Conservation (phyloP, 2,113 vertebrate genomes). For the Neopipo cinnamomea region DNA sequence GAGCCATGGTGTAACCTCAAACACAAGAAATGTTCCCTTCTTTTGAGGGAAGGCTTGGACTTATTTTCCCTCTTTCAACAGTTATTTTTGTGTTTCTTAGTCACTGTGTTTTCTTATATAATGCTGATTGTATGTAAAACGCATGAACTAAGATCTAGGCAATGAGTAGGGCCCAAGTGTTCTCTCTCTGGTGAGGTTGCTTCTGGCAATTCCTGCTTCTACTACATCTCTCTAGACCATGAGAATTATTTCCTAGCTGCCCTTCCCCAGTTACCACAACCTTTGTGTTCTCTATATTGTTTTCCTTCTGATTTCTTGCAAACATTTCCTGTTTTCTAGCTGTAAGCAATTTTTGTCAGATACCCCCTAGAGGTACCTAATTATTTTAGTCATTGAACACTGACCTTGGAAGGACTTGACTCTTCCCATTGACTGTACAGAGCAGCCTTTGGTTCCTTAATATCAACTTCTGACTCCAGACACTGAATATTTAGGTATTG, state of each 20-base stretch:
- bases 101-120: background rate
- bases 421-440: background rate
- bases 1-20: background rate
- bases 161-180: background rate
- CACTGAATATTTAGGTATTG: background rate
- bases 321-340: background rate
- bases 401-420: background rate
- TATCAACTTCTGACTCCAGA: background rate
- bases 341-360: background rate
- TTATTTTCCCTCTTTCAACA: background rate
- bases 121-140: slow-evolving; percentile 6
- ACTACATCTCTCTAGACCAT: background rate
- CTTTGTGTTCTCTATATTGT: background rate
- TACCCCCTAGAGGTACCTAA: background rate
- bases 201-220: background rate
- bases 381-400: background rate
- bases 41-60: background rate
- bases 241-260: background rate
- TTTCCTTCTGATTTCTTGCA: background rate
- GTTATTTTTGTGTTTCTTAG: slow-evolving; percentile 3
- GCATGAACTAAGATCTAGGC: background rate
- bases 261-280: background rate
- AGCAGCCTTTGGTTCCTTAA: background rate
- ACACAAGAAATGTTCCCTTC: background rate
- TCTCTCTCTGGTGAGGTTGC: background rate